phyloP scores from a whole-genome alignment of 2,113 vertebrate species.

The Coregonus clupeaformis region DNA sequence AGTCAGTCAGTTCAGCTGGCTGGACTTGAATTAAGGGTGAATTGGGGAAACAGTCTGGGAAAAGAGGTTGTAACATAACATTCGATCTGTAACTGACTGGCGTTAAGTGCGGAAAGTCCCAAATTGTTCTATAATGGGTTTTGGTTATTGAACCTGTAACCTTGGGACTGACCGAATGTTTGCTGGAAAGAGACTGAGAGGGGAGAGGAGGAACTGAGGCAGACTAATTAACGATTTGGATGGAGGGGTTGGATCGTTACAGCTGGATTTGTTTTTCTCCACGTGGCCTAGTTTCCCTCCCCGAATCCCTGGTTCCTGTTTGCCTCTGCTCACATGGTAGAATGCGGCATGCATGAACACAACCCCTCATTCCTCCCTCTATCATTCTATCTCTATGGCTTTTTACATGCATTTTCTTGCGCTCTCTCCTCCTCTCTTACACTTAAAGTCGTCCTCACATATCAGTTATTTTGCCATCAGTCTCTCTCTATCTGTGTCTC shows the following conservation, averaged over 20 bases:
- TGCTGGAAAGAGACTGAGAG: neutral
- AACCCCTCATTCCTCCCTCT: conserved; percentile 7
- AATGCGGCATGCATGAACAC: conserved; percentile 31
- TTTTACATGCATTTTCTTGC: neutral
- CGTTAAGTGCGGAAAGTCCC: neutral
- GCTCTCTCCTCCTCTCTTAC: neutral
- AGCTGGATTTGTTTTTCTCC: conserved; percentile 55
- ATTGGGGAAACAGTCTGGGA: neutral
- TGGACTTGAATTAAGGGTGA: neutral
- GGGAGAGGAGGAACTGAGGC: neutral
- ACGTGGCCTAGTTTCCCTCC: conserved; percentile 58
- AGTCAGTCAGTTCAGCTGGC: too few relatives aligned
- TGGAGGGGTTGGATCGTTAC: conserved; percentile 46
- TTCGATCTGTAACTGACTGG: neutral
- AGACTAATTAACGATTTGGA: neutral
- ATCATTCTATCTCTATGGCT: neutral
- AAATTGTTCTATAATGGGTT: neutral
- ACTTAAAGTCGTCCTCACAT: neutral
- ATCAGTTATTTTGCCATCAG: conserved; percentile 1
- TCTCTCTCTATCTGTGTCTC: too few relatives aligned
- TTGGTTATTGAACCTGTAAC: neutral
- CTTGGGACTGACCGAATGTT: neutral
- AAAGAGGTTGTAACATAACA: neutral
- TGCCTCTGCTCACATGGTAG: conserved; percentile 22
- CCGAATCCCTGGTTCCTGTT: conserved; percentile 38